A percentile compares a stretch with the other conserved stretches of the same genome.
phyloP scores from a whole-genome alignment of 2,888 invertebrate species.

The Pheosia gnoma region DNA sequence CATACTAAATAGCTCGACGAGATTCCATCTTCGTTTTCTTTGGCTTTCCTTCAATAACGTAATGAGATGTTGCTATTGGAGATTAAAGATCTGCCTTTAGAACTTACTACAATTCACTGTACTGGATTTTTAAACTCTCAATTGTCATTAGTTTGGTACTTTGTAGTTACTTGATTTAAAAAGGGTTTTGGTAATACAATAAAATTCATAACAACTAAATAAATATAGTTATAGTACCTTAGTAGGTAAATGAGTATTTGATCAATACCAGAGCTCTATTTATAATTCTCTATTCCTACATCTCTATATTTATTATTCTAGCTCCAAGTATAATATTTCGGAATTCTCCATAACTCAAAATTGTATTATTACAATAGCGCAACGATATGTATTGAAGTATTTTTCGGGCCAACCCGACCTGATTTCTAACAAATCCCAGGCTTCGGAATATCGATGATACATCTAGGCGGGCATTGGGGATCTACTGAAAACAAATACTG shows the following conservation, averaged over 20 bases:
- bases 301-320: no score
- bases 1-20: constrained; percentile 33
- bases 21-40: constrained; percentile 43
- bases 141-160: no score
- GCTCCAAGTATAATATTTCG: no score
- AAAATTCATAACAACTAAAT: no score
- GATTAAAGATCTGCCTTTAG: constrained; percentile 10
- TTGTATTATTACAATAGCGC: neutral
- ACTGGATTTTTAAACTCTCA: no score
- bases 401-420: neutral
- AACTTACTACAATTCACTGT: no score
- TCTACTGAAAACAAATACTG: constrained; percentile 15
- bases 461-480: constrained; percentile 1
- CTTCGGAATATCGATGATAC: constrained; percentile 1
- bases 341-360: neutral
- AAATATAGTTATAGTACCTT: no score
- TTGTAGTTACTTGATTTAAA: no score
- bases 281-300: no score
- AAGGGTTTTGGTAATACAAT: no score
- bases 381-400: neutral
- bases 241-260: no score
- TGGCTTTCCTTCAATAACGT: constrained; percentile 30
- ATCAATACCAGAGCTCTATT: no score
- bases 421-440: neutral
- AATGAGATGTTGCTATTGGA: neutral